Evolutionary conservation across 2,888 invertebrate species (phyloP), one percentile per base, ranked within the genome.

Genomic region (Metopia argyrocephala): DNA sequence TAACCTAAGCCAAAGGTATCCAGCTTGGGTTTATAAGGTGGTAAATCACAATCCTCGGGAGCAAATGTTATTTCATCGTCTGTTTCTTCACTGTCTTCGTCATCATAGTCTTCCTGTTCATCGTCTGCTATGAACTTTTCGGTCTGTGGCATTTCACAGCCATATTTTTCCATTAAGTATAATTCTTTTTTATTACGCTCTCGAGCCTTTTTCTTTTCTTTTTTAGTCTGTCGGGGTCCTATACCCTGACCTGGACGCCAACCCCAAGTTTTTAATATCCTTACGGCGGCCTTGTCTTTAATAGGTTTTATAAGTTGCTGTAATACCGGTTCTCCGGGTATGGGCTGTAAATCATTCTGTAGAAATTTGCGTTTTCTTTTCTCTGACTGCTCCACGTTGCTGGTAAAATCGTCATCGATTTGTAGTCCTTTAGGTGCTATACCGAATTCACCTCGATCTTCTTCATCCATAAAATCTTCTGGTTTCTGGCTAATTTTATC

Each of bases 381-480:
- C 38, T 82, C 84, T 82, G 85, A 83, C 15, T 85, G 82, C 3
- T 85, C 84, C 12, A 82, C 83, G 7, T 81, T 84, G n/a, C 85
- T 86, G 85, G 27, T 92, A 89, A 96, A 99, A 84, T 96, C 95
- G 15, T 93, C 93, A 1, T 95, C 95, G 0, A 97, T 95, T 86
- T 94, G 93, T 79, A 99, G 92, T 1, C 94, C 93, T 82, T 95
- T 94, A 0, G 98, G 98, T 0, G 99, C 98, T 85, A 99, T 98
- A 20, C 99, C 99, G 91, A 96, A 96, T 88, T 97, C 96, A 2
- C 96, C 94, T 25, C 96, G 92, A 90, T 99, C 99, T 90, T 99
- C 99, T 12, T 97, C 96, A 89, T 99, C 99, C 99, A 99, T 99
- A 87, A 96, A 99, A 91, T 99, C 98, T 89, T 97, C 95, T 0